Evolutionary conservation across 2,113 vertebrate species (phyloP).

Genomic region (Chauna torquata): DNA sequence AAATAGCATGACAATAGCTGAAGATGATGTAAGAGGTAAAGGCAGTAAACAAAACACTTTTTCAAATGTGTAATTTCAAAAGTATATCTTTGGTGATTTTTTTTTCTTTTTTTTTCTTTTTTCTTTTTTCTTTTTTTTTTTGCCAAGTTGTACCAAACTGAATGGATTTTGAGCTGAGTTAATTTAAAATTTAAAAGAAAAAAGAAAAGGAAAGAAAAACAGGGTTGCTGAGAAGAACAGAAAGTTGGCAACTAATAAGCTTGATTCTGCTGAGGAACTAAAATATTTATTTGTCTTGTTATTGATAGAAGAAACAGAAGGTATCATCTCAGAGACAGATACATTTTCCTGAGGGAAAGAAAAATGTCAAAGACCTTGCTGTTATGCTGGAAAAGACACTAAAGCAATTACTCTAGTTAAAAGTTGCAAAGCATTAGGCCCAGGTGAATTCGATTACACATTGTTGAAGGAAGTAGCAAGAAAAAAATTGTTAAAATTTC

Average conservation of each 20-base stretch:
- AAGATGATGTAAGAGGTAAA: background rate
- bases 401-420: background rate
- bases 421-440: background rate
- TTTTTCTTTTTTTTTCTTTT: background rate
- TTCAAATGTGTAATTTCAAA: background rate
- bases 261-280: background rate
- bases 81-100: background rate
- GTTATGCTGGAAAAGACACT: background rate
- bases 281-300: background rate
- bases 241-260: background rate
- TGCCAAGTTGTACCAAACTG: background rate
- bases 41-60: background rate
- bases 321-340: background rate
- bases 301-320: background rate
- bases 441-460: background rate
- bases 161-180: background rate
- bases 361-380: background rate
- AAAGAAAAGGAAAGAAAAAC: background rate
- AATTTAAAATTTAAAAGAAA: background rate
- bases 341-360: background rate
- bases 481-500: background rate
- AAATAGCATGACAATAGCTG: background rate
- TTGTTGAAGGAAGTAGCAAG: background rate
- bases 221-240: background rate
- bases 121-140: background rate